Evolutionary conservation across 2,888 invertebrate genomes (phyloP), one percentile per base, ranked within the genome.

Genomic region (Deilephila elpenor): DNA sequence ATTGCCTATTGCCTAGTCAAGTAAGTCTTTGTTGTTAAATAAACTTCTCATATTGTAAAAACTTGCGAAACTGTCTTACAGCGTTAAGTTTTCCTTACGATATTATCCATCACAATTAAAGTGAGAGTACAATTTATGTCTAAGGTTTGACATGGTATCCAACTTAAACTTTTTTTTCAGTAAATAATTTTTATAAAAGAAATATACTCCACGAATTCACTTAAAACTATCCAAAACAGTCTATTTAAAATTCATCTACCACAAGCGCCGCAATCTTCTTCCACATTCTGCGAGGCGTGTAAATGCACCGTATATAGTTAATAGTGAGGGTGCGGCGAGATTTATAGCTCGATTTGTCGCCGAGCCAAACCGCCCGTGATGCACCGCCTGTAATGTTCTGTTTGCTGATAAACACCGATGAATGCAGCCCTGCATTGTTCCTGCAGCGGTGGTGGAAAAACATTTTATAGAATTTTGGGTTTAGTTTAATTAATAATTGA

Each of bases 311-410:
- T 67, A 67, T 67, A 67, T 67, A 51, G 67, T 67, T 67, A 67
- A 67, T 67, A 64, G 61, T 61, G 29, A 44, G 37, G 32, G 20
- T 29, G 56, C 20, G 32, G 59, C 20, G 67, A 71, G 75, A 83
- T 83, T 83, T 81, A 83, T 77, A 71, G 67, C 34, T 72, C 79
- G 75, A 83, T 83, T 82, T 82, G 82, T 82, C 82, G 77, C 78
- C 76, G 77, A 77, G 78, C 80, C 82, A 81, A 83, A 81, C 82
- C 81, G 79, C 79, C 74, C 75, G 75, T 72, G 75, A 78, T 79
- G 74, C 71, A 74, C 71, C 71, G 74, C 71, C 29, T 44, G 71
- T 72, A 53, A 62, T 70, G 70, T 70, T 60, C 34, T 70, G 56
- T 56, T 56, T 59, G 37, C 67, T 67, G 67, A 67, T 67, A 67